phyloP scores from a whole-genome alignment of 2,113 vertebrate species.

The Dendropsophus ebraccatus region DNA sequence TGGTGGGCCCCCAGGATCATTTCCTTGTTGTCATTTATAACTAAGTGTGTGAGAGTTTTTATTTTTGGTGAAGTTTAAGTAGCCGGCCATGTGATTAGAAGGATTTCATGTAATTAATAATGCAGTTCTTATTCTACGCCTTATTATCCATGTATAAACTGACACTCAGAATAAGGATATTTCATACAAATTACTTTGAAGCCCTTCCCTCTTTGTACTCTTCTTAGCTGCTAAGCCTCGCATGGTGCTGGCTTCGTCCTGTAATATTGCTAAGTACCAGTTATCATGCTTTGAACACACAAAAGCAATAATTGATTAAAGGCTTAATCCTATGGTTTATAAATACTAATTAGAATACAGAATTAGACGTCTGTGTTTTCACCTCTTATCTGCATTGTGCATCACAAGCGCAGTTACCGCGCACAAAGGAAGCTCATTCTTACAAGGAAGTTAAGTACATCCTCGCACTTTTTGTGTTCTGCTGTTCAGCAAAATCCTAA shows the following conservation, averaged over 20 bases:
- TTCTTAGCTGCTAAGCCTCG: not conserved
- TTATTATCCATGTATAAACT: not conserved
- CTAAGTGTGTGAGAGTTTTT: no score
- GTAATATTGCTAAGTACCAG: conserved; percentile 22
- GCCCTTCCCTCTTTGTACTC: not conserved
- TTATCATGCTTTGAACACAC: conserved; percentile 51
- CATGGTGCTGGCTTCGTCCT: not conserved
- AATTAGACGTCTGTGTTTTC: not conserved
- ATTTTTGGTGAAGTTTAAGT: not conserved
- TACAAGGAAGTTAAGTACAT: conserved; percentile 8
- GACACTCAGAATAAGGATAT: not conserved
- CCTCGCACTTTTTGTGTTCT: not conserved
- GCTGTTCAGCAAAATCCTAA: conserved; percentile 31
- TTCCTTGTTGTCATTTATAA: not conserved
- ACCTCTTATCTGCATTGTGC: conserved; percentile 18
- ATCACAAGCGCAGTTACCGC: conserved; percentile 32
- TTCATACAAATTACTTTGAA: not conserved
- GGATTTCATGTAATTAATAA: not conserved
- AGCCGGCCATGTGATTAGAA: not conserved
- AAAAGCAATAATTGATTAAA: conserved; percentile 48
- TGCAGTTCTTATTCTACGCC: not conserved
- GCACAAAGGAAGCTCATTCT: conserved; percentile 31
- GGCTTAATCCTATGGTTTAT: conserved; percentile 21
- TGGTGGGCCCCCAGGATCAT: no score
- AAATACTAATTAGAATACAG: conserved; percentile 7